Evolutionary conservation across 1,140 invertebrate genomes (phyloP), one percentile per base, ranked within the genome.

Genomic region (Drosophila murphyi): DNA sequence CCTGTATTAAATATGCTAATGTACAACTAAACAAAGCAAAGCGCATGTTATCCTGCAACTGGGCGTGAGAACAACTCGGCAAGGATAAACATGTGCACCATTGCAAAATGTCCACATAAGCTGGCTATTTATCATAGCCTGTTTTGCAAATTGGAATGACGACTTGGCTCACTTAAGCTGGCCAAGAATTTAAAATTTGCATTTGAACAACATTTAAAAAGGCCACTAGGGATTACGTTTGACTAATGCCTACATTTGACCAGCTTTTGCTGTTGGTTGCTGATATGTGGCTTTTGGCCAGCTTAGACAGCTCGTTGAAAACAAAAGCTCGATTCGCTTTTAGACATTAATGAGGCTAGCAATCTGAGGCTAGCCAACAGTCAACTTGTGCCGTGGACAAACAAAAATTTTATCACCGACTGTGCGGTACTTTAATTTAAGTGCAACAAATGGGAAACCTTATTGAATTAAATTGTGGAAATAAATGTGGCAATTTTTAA

Each of bases 281-380:
- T 61, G 71, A 73, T 73, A 73, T 73, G 64, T 73, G 64, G 56
- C 51, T 73, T 68, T 73, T 61, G 71, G 64, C 45, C 71, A 73
- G 71, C 56, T 69, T 68, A 69, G 10, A 29, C 71, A 61, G 71
- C 32, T 69, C 56, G 37, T 61, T 50, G 50, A 67, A 60, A 72
- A 55, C 55, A 32, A 50, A 50, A 50, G 52, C 52, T 55, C 8
- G n/a, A 20, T 52, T 54, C 5, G 50, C 37, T 3, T 45, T 39
- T 2, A 2, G 45, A 28, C 32, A 45, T 31, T 48, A 54, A 35
- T 39, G 32, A 35, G 7, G 20, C 52, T 34, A 39, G 34, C 31
- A 29, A 37, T 29, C 31, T 20, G 20, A 20, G 20, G 20, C 20
- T 31, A 3, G 8, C 7, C 32, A 55, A 39, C 31, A 52, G 47